Percentiles rank a stretch among this genome's conserved stretches.
phyloP scores from a whole-genome alignment of 2,797 vertebrate species.

The Glyptemys insculpta region DNA sequence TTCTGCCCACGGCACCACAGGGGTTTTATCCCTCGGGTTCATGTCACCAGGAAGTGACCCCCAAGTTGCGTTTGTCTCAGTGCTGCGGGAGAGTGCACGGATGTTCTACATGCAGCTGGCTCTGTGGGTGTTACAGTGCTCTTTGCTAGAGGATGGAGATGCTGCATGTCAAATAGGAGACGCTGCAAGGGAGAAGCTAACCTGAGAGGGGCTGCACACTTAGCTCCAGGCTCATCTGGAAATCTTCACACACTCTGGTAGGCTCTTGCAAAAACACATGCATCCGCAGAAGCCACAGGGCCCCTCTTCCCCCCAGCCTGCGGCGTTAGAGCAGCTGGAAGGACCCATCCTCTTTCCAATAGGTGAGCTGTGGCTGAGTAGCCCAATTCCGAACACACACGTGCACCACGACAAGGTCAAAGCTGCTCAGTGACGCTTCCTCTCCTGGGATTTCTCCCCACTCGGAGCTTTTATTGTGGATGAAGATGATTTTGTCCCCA shows the following conservation, averaged over 20 bases:
- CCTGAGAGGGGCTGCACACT: not conserved
- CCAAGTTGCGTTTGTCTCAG: not conserved
- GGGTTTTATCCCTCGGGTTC: not conserved
- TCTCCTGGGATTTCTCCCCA: not conserved
- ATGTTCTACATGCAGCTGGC: not conserved
- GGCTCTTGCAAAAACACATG: not conserved
- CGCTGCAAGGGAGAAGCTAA: not conserved
- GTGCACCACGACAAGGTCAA: not conserved
- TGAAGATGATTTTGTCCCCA: not conserved
- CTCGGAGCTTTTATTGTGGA: not conserved
- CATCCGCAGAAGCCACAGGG: not conserved
- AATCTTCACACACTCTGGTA: not conserved
- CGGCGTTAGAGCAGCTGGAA: not conserved
- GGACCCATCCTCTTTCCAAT: not conserved
- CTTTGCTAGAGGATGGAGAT: not conserved
- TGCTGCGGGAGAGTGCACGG: not conserved
- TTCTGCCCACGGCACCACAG: not conserved
- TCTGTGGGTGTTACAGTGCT: not conserved
- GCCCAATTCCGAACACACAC: not conserved
- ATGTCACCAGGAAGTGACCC: not conserved
- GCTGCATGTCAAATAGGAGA: not conserved
- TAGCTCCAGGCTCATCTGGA: not conserved
- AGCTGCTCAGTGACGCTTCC: not conserved
- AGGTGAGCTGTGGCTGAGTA: not conserved
- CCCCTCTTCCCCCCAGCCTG: not conserved